Evolutionary conservation across 2,113 vertebrate species (phyloP).

Genomic region (Paracanthobrama guichenoti): DNA sequence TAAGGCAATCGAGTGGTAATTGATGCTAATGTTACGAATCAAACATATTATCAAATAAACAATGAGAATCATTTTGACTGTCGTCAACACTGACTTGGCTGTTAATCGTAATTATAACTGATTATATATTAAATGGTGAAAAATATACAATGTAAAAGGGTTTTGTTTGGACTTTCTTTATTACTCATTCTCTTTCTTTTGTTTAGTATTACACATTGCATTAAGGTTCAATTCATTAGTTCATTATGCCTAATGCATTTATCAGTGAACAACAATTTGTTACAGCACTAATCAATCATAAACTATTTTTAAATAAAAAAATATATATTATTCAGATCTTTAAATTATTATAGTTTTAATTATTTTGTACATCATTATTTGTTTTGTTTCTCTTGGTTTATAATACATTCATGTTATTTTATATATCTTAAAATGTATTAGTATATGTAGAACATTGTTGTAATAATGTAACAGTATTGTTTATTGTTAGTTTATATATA

Average conservation of each 20-base stretch:
- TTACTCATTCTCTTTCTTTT: too few species aligned
- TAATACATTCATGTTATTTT: background rate
- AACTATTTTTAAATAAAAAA: too few species aligned
- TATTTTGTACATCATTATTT: background rate
- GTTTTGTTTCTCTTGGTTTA: background rate
- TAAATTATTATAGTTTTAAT: too few species aligned
- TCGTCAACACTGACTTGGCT: background rate
- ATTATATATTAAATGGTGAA: background rate
- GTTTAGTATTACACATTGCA: background rate
- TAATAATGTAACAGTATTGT: background rate
- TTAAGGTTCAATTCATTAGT: background rate
- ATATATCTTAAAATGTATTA: background rate
- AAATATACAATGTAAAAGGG: background rate
- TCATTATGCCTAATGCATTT: too few species aligned
- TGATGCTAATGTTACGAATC: slow-evolving; percentile 6
- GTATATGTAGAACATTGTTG: background rate
- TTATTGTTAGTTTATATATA: background rate
- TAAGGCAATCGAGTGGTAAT: slow-evolving; percentile 22
- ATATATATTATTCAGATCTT: too few species aligned
- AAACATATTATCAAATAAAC: background rate
- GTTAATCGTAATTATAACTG: background rate
- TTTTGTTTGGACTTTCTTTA: background rate
- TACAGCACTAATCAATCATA: too few species aligned
- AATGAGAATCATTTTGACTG: background rate
- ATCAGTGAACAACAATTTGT: background rate